Percentiles rank a stretch among this genome's conserved stretches.
phyloP scores from a whole-genome alignment of 1,140 invertebrate genomes.

The Drosophila nikananu region DNA sequence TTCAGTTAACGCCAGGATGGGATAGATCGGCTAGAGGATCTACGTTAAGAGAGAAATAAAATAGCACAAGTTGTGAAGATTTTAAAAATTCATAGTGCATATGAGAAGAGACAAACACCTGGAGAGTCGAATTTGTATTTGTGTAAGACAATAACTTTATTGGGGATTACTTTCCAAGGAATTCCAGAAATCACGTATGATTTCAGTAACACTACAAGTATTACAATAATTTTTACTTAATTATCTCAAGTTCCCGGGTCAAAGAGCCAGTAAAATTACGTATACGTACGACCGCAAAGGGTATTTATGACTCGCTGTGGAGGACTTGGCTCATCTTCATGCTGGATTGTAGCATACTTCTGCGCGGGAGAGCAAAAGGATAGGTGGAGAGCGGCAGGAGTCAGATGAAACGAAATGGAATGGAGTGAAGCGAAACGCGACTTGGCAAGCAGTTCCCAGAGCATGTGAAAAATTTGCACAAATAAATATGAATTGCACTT shows the following conservation, averaged over 20 bases:
- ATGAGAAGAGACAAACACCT: no score
- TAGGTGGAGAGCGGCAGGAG: slow-evolving; percentile 1
- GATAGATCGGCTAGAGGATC: not conserved
- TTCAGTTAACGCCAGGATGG: not conserved
- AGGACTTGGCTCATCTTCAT: not conserved
- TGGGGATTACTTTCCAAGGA: not conserved
- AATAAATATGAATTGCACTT: slow-evolving; percentile 84
- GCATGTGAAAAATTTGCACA: slow-evolving; percentile 82
- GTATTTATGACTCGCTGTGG: not conserved
- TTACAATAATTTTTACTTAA: not conserved
- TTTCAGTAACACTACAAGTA: not conserved
- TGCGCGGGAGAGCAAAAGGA: not conserved
- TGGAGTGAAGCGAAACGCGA: slow-evolving; percentile 29
- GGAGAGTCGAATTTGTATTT: not conserved
- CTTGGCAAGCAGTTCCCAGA: slow-evolving; percentile 27
- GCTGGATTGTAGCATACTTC: slow-evolving; percentile 15
- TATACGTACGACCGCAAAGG: slow-evolving; percentile 1
- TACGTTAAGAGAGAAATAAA: not conserved
- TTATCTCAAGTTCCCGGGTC: not conserved
- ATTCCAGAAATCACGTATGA: not conserved
- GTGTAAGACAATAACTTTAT: no score
- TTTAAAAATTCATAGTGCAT: not conserved
- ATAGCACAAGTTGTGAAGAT: not conserved
- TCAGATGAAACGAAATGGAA: slow-evolving; percentile 37
- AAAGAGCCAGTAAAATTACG: not conserved